These are phyloP conservation scores for Sebastes ruberrimus DNA, from an alignment of 2,797 vertebrate species.

Conservation along the genomic window DNA sequence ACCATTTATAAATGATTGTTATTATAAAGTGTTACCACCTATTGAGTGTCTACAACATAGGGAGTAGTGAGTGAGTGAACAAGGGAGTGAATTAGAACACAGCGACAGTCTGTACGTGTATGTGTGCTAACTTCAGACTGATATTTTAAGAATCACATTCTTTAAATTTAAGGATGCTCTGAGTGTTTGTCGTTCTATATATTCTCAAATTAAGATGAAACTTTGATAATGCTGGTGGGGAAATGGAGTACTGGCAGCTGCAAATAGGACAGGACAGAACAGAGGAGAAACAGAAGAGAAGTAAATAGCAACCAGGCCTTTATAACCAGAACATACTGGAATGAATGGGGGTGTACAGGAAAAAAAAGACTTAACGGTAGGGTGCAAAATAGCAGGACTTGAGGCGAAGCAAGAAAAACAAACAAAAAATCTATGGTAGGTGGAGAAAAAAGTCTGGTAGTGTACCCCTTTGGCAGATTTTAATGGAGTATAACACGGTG, in stretches of 20 bases:
- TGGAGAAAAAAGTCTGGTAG: neutral
- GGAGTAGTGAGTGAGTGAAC: neutral
- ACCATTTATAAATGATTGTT: no score
- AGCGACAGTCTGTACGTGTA: no score
- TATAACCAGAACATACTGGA: neutral
- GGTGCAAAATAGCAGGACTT: neutral
- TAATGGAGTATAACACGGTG: neutral
- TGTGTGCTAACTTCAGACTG: neutral
- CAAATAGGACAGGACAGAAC: neutral
- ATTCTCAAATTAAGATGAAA: neutral
- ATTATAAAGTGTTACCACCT: no score
- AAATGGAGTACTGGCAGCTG: neutral
- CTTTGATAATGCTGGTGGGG: neutral
- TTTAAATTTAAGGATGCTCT: neutral
- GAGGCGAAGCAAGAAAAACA: neutral
- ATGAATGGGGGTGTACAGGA: neutral
- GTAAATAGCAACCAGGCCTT: neutral
- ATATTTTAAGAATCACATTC: neutral
- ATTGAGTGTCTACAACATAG: neutral
- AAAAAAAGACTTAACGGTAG: neutral
- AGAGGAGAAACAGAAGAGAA: neutral
- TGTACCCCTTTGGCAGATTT: slow-evolving; percentile 19
- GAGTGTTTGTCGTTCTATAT: neutral
- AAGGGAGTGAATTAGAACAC: no score
- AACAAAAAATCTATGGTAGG: neutral